A percentile compares a stretch with the other conserved stretches of the same genome.
phyloP scores from a whole-genome alignment of 2,888 invertebrate species.

The Limnephilus lunatus region DNA sequence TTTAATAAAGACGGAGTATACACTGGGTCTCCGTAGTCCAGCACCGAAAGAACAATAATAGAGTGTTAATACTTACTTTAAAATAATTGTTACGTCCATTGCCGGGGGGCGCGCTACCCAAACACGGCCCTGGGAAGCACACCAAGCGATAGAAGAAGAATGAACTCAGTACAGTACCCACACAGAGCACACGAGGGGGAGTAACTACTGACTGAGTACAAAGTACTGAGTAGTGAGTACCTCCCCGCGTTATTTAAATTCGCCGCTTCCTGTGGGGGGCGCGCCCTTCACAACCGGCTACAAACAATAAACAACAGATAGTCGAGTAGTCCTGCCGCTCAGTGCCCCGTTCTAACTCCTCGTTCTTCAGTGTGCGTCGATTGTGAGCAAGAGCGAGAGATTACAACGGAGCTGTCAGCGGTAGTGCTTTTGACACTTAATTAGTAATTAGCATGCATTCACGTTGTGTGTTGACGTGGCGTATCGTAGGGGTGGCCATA shows the following conservation, averaged over 20 bases:
- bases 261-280: conserved; percentile 36
- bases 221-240: neutral
- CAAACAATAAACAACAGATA: neutral
- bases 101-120: too few relatives aligned
- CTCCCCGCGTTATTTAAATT: conserved; percentile 45
- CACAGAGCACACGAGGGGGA: neutral
- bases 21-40: too few relatives aligned
- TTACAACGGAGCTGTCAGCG: neutral
- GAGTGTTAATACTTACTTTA: too few relatives aligned
- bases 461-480: neutral
- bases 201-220: neutral
- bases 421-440: neutral
- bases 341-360: neutral
- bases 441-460: neutral
- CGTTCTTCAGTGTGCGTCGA: neutral
- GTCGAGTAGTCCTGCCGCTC: neutral
- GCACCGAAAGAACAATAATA: too few relatives aligned
- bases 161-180: neutral
- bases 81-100: too few relatives aligned
- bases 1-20: too few relatives aligned
- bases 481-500: neutral
- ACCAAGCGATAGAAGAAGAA: neutral
- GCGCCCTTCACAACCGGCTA: conserved; percentile 6
- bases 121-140: too few relatives aligned
- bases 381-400: neutral